phyloP scores from a whole-genome alignment of 53 echinoderm and acorn worm genomes.

The Mesocentrotus franciscanus region DNA sequence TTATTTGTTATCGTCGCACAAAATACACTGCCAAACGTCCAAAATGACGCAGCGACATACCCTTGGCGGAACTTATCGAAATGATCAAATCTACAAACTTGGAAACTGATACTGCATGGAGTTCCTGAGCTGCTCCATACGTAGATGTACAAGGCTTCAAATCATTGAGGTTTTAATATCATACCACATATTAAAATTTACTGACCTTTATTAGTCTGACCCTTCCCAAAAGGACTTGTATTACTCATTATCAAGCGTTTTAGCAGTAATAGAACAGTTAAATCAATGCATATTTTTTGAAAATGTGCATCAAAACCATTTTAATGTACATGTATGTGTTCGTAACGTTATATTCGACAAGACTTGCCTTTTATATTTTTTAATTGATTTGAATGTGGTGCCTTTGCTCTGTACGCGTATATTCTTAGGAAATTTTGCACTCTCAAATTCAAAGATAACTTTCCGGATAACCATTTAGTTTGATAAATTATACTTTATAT shows the following conservation, averaged over 20 bases:
- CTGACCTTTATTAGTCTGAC: background rate
- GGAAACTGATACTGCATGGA: background rate
- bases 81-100: background rate
- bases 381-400: background rate
- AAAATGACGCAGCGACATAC: background rate
- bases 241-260: background rate
- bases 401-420: background rate
- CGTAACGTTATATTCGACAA: background rate
- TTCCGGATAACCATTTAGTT: background rate
- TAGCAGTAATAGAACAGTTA: background rate
- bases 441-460: background rate
- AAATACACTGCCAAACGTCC: background rate
- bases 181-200: background rate
- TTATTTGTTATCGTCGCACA: background rate
- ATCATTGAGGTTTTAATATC: background rate
- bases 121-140: background rate
- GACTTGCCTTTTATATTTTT: constrained; percentile 21
- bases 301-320: background rate
- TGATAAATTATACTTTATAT: background rate
- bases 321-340: background rate
- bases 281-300: background rate
- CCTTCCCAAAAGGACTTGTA: background rate
- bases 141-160: background rate
- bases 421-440: background rate
- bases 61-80: background rate